phyloP scores from a whole-genome alignment of 2,888 invertebrate species.

The Cephus sareptanus region DNA sequence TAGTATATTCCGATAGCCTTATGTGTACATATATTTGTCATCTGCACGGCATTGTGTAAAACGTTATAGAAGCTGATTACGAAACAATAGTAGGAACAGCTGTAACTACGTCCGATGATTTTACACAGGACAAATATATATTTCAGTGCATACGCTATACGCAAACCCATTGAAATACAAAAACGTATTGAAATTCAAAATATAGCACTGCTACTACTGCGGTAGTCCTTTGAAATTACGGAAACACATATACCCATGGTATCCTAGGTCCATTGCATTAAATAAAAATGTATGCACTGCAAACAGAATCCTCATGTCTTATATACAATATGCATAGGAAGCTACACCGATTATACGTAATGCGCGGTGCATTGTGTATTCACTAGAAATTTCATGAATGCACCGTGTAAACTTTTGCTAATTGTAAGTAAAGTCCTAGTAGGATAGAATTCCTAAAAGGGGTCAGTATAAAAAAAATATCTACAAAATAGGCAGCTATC shows the following conservation, averaged over 20 bases:
- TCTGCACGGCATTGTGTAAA: background rate
- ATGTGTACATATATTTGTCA: no score
- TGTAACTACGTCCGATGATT: background rate
- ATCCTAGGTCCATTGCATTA: background rate
- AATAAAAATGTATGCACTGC: background rate
- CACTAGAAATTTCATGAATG: background rate
- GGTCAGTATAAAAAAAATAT: background rate
- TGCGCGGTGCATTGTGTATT: background rate
- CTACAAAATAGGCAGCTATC: background rate
- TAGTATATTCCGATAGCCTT: background rate
- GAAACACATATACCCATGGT: background rate
- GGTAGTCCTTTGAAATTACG: no score
- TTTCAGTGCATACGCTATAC: background rate
- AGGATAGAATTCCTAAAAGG: background rate
- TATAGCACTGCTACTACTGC: background rate
- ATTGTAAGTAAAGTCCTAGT: background rate
- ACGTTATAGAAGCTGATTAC: background rate
- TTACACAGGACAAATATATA: background rate
- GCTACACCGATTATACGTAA: background rate
- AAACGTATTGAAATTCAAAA: background rate
- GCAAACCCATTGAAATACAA: background rate
- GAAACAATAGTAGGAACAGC: background rate
- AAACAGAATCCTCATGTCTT: background rate
- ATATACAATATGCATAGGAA: background rate
- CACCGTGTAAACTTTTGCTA: background rate